Base-by-base conservation (phyloP, 2,888 invertebrate genomes). In the Phania funesta region DNA sequence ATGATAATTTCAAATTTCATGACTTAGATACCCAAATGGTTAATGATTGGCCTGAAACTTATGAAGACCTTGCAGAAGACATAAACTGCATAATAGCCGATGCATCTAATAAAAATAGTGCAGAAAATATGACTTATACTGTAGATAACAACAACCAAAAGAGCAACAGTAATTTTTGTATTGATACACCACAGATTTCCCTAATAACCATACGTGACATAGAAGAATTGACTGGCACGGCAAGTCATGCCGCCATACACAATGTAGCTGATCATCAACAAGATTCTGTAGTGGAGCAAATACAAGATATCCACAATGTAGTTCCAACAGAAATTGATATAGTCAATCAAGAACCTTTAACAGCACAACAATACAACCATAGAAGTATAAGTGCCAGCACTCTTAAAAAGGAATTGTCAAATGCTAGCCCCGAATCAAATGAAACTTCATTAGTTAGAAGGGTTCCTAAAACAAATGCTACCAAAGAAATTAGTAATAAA, bases 41-140 rank as follows among this genome's bases (percentile, higher is more conserved):
- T 35, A 76, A 83, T 29, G 74, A 75, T 74, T 84, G 87, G 87
- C 78, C 87, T 11, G 85, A 86, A 9, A 87, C 87, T n/a, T 87
- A 84, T 86, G 86, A 62, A 84, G 82, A 88, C 48, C 60, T 89
- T 46, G 87, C 86, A 0, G 88, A 88, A 2, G 87, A 87, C 70
- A 85, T 89, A 6, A 87, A 87, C 29, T 85, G 86, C 44, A 88
- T 88, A 84, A 88, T 87, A 58, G 87, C 88, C 48, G 46, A 85
- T 41, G 80, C 73, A n/a, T 67, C 80, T 16, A 50, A 76, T 32
- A 71, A 48, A 50, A 67, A 71, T 38, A 44, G 22, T 58, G 20
- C n/a, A 0, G 75, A 75, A 3, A 65, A 68, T 38, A 26, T 58
- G 7, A 3, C 6, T 0, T 64, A 48, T 26, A 24, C 74, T 3